phyloP scores from a whole-genome alignment of 2,113 vertebrate species.

The Bungarus multicinctus region DNA sequence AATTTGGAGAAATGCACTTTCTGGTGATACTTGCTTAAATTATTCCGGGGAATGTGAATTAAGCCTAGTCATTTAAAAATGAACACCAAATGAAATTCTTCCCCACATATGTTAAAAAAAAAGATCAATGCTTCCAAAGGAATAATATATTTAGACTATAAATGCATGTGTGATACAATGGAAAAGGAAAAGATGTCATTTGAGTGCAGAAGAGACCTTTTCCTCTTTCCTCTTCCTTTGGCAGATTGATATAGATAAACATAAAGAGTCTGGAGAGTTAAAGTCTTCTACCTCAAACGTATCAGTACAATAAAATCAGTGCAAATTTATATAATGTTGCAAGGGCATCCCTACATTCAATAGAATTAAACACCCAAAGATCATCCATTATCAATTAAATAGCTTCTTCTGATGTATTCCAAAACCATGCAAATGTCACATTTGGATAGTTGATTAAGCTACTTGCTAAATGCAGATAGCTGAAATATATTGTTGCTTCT shows the following conservation, averaged over 20 bases:
- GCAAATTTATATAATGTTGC: neutral
- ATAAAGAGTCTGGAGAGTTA: neutral
- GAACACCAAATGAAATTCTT: neutral
- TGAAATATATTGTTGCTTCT: slow-evolving; percentile 25
- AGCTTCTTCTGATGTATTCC: neutral
- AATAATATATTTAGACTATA: neutral
- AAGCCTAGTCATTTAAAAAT: neutral
- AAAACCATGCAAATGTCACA: neutral
- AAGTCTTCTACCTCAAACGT: neutral
- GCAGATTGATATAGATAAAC: neutral
- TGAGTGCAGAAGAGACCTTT: neutral
- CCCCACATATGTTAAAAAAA: neutral
- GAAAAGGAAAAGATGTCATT: neutral
- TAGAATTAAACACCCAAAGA: slow-evolving; percentile 16
- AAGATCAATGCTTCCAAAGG: neutral
- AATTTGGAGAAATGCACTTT: neutral
- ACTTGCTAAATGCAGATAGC: slow-evolving; percentile 10
- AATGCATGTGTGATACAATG: neutral
- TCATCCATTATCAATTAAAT: neutral
- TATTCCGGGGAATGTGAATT: neutral
- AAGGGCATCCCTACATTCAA: slow-evolving; percentile 22
- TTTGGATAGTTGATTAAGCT: slow-evolving; percentile 11
- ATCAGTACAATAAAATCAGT: neutral
- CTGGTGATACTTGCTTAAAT: neutral
- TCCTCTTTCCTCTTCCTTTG: neutral